phyloP scores from a whole-genome alignment of 2,888 invertebrate genomes.

The Pammene fasciana region DNA sequence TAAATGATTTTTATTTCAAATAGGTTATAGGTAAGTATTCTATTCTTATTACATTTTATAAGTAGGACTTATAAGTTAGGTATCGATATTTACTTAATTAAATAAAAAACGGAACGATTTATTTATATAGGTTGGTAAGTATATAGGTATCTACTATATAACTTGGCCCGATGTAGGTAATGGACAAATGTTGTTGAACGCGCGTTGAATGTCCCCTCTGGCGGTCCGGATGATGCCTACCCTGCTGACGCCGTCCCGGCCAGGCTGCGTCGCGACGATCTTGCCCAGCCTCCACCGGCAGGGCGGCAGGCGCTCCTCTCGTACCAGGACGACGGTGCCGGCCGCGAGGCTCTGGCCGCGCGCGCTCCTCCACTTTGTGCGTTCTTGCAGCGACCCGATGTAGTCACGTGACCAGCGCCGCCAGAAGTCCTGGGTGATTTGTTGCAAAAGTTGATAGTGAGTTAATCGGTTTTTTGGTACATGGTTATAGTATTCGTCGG shows the following conservation, averaged over 20 bases:
- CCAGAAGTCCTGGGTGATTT: slow-evolving; percentile 18
- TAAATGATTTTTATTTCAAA: no score
- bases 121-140: no score
- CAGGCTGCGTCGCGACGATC: slow-evolving; percentile 19
- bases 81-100: no score
- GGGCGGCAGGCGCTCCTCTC: slow-evolving; percentile 14
- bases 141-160: neutral
- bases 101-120: no score
- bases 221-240: slow-evolving; percentile 15
- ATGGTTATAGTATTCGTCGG: neutral
- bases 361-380: slow-evolving; percentile 14
- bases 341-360: slow-evolving; percentile 8
- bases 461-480: slow-evolving; percentile 12
- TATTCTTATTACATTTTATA: no score
- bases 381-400: slow-evolving; percentile 16
- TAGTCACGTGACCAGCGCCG: slow-evolving; percentile 18
- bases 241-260: slow-evolving; percentile 10
- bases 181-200: slow-evolving; percentile 5
- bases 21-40: no score
- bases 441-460: slow-evolving; percentile 12
- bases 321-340: slow-evolving; percentile 22
- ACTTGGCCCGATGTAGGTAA: neutral
- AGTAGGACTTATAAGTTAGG: no score
- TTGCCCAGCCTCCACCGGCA: slow-evolving; percentile 12
- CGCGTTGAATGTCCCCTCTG: slow-evolving; percentile 11